Conservation (phyloP, 2,113 vertebrate genomes). For the Smithornis capensis region DNA sequence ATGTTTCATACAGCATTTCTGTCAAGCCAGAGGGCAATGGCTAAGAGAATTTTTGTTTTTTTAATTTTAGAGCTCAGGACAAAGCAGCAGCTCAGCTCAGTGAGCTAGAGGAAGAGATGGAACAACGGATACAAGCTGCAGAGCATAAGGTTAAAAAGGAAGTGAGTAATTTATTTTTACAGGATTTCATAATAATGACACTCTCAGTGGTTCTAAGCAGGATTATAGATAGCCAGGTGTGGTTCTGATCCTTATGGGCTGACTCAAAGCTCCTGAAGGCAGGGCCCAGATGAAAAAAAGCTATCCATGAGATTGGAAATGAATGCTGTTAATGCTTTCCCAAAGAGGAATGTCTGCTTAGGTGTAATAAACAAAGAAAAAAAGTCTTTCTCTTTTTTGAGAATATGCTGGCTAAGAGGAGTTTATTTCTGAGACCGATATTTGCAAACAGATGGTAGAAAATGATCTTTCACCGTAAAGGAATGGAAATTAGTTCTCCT, state of each 20-base stretch:
- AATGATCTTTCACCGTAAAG: background rate
- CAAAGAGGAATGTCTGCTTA: background rate
- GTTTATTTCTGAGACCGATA: background rate
- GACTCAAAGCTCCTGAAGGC: background rate
- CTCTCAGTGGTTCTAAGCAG: background rate
- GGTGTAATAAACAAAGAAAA: background rate
- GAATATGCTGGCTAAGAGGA: background rate
- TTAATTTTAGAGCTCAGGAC: slow-evolving; percentile 89
- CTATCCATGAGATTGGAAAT: background rate
- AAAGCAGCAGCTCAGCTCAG: slow-evolving; percentile 89
- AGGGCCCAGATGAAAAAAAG: background rate
- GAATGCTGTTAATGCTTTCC: background rate
- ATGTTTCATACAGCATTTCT: background rate
- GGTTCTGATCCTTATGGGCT: background rate
- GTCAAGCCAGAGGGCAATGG: background rate
- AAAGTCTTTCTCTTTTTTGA: background rate
- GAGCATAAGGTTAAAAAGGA: slow-evolving; percentile 85
- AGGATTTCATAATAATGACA: background rate
- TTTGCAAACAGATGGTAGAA: background rate
- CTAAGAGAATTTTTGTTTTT: background rate
- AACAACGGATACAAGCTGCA: slow-evolving; percentile 87
- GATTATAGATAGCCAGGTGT: background rate
- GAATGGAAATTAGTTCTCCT: background rate
- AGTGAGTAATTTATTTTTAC: slow-evolving; percentile 68
- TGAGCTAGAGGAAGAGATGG: slow-evolving; percentile 97